Evolutionary conservation across 92 coral and sea anemone species (phyloP).

Genomic region (Desmophyllum pertusum): DNA sequence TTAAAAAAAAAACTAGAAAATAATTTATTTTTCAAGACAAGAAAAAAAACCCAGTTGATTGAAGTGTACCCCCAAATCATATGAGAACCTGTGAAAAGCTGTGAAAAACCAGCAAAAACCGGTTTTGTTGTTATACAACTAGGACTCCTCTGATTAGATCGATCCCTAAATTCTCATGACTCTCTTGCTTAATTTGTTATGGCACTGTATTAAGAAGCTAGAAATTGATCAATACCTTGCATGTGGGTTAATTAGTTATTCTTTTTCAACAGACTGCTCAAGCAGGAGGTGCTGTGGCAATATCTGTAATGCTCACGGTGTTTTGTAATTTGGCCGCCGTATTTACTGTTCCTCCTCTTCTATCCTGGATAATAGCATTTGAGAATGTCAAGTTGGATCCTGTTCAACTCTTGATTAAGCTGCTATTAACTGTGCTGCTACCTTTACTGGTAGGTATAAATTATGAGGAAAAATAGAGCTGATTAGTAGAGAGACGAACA

Average conservation of each 20-base stretch:
- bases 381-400: conserved; percentile 75
- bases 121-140: too few relatives aligned
- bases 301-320: conserved; percentile 91
- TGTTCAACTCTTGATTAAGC: conserved; percentile 73
- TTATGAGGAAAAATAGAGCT: too few relatives aligned
- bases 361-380: conserved; percentile 86
- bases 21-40: too few relatives aligned
- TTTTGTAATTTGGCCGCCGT: conserved; percentile 85
- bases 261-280: conserved; percentile 69
- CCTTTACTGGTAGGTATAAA: conserved; percentile 83
- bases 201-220: not conserved
- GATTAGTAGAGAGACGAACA: too few relatives aligned
- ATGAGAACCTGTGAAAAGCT: too few relatives aligned
- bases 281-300: conserved; percentile 89
- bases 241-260: not conserved
- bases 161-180: not conserved
- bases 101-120: too few relatives aligned
- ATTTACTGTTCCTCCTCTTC: conserved; percentile 80
- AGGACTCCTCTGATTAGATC: too few relatives aligned
- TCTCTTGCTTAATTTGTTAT: not conserved
- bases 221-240: not conserved
- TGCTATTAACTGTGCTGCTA: conserved; percentile 78
- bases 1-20: too few relatives aligned
- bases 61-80: too few relatives aligned
- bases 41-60: too few relatives aligned